These are phyloP conservation scores for Helarctos malayanus DNA, from an alignment of 2,797 vertebrate species.

Conservation along the genomic window DNA sequence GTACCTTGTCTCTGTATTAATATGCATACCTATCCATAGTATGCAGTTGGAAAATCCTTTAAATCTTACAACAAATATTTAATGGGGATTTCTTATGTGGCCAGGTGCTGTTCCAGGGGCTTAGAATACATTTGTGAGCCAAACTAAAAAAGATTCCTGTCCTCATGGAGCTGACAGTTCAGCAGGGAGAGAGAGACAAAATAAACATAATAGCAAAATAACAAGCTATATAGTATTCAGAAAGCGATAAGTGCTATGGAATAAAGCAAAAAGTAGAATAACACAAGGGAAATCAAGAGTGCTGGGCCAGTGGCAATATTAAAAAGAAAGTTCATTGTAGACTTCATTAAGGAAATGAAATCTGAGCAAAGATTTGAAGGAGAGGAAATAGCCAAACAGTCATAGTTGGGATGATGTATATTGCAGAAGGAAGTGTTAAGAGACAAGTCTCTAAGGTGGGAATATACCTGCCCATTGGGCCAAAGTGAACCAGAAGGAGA, in stretches of 20 bases:
- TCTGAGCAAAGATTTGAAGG: neutral
- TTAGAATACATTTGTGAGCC: conserved; percentile 36
- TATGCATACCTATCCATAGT: neutral
- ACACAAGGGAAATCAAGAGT: neutral
- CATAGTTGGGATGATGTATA: neutral
- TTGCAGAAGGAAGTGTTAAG: neutral
- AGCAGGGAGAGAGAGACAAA: neutral
- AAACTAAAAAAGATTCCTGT: conserved; percentile 1
- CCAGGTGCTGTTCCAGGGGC: neutral
- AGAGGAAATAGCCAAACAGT: neutral
- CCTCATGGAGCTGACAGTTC: neutral
- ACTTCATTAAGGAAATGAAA: neutral
- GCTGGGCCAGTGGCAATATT: neutral
- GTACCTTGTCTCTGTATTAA: neutral
- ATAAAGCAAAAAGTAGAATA: neutral
- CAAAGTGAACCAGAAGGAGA: neutral
- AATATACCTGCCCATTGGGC: neutral
- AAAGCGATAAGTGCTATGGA: neutral
- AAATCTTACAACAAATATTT: conserved; percentile 23
- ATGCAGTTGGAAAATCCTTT: neutral
- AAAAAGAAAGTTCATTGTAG: neutral
- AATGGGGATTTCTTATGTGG: neutral
- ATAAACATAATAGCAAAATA: neutral
- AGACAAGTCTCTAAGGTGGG: neutral
- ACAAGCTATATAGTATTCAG: neutral